phyloP scores from a whole-genome alignment of 1,140 invertebrate species.

The Radopholus similis region DNA sequence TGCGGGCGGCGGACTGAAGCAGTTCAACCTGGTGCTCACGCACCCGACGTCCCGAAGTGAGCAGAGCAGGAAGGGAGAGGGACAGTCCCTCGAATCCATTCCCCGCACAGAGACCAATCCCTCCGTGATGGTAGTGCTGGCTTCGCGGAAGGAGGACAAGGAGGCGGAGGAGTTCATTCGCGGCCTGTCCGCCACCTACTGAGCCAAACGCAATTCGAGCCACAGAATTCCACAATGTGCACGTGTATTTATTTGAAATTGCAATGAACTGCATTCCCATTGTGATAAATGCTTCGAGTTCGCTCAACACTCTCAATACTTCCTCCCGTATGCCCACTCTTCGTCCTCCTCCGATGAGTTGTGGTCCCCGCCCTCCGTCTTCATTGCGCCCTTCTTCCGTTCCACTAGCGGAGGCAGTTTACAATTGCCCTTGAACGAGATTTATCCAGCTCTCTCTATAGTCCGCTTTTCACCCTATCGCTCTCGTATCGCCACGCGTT shows the following conservation, averaged over 20 bases:
- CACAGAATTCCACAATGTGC: background rate
- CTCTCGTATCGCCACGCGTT: too few species aligned
- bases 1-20: conserved; percentile 67
- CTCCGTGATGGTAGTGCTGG: conserved; percentile 70
- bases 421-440: too few species aligned
- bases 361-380: too few species aligned
- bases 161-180: conserved; percentile 80
- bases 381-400: too few species aligned
- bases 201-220: background rate
- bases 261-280: background rate
- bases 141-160: conserved; percentile 80
- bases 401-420: too few species aligned
- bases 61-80: conserved; percentile 6
- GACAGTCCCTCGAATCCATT: background rate
- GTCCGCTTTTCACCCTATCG: too few species aligned
- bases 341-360: too few species aligned
- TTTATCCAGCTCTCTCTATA: too few species aligned
- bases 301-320: background rate
- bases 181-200: conserved; percentile 38
- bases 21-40: conserved; percentile 80
- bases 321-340: too few species aligned
- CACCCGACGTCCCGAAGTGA: conserved; percentile 67
- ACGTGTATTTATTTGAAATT: background rate
- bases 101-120: background rate
- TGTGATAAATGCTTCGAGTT: background rate